Evolutionary conservation across 2,797 vertebrate genomes (phyloP).

Genomic region (Aplochiton taeniatus): DNA sequence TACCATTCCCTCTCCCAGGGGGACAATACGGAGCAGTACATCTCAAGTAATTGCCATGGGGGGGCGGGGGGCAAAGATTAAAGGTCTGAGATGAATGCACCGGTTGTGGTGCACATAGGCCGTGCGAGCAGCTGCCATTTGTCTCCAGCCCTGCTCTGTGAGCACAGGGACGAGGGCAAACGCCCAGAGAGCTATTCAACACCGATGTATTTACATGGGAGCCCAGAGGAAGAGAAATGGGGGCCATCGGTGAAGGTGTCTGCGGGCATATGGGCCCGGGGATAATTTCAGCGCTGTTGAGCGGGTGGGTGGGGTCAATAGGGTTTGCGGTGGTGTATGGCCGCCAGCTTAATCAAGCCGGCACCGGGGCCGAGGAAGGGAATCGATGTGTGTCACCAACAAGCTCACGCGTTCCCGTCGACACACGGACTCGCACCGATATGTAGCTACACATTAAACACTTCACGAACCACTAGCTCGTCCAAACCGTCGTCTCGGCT

Average conservation of each 20-base stretch:
- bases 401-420: conserved; percentile 5
- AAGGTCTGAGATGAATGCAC: conserved; percentile 15
- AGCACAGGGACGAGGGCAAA: background rate
- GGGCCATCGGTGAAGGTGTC: background rate
- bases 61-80: conserved; percentile 6
- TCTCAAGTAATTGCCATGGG: background rate
- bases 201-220: background rate
- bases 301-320: background rate
- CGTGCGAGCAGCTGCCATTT: no score
- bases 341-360: conserved; percentile 15
- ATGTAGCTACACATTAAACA: background rate
- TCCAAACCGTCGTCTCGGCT: no score
- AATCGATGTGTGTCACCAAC: conserved; percentile 25
- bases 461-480: background rate
- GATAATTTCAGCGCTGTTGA: background rate
- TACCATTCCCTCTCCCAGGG: background rate
- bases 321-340: conserved; percentile 5
- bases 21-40: background rate
- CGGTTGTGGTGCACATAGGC: background rate
- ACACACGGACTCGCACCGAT: conserved; percentile 29
- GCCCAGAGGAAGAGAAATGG: background rate
- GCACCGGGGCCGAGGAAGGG: background rate
- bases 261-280: background rate
- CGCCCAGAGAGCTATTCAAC: background rate
- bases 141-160: no score